Percentiles rank a stretch among this genome's conserved stretches.
These are phyloP conservation scores for Hydropotes inermis DNA, from an alignment of 2,113 vertebrate genomes.

Conservation along the genomic window DNA sequence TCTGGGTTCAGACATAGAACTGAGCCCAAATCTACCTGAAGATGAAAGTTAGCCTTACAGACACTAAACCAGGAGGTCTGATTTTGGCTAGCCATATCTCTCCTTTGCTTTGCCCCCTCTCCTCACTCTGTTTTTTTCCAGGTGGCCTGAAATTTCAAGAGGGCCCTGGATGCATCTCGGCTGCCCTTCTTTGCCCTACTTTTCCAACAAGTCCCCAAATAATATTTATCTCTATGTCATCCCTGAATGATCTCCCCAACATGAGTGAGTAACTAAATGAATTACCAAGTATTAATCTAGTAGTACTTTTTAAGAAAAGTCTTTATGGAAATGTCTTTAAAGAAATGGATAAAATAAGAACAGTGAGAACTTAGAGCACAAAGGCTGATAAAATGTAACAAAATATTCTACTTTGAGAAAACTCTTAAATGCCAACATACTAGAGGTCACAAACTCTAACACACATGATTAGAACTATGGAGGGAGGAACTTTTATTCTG, in stretches of 20 bases:
- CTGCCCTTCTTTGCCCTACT: background rate
- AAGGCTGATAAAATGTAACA: background rate
- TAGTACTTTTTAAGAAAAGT: background rate
- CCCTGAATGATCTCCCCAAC: background rate
- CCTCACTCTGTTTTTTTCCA: background rate
- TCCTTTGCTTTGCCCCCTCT: background rate
- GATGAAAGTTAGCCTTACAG: no score
- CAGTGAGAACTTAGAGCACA: background rate
- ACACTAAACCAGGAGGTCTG: background rate
- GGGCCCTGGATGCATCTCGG: background rate
- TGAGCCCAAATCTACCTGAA: background rate
- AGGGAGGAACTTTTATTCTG: background rate
- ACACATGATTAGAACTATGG: background rate
- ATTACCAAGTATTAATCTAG: background rate
- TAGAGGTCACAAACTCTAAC: background rate
- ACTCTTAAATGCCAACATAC: background rate
- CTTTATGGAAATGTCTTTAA: background rate
- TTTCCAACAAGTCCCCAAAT: background rate
- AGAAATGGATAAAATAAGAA: background rate
- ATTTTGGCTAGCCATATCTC: background rate
- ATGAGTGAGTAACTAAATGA: background rate
- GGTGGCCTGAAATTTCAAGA: background rate
- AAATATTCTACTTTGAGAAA: background rate
- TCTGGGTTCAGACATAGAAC: background rate
- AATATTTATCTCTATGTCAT: background rate